These are phyloP conservation scores for Aphaenogaster ashmeadi DNA, from an alignment of 1,140 invertebrate genomes.

Conservation along the genomic window DNA sequence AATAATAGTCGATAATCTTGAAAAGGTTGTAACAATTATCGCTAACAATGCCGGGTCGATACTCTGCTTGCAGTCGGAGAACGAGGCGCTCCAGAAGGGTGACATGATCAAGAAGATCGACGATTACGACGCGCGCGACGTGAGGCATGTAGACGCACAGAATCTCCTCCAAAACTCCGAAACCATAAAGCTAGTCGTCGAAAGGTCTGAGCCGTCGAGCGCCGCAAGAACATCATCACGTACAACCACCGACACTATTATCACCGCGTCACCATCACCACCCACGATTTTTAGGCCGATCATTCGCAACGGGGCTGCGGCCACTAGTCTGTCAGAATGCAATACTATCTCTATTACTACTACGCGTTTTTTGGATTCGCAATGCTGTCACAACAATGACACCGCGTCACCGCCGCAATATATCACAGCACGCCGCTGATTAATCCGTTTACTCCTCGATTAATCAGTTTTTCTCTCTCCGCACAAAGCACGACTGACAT, in stretches of 20 bases:
- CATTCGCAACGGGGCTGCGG: constrained; percentile 80
- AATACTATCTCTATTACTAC: constrained; percentile 70
- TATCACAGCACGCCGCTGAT: constrained; percentile 22
- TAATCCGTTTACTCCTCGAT: constrained; percentile 43
- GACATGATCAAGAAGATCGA: constrained; percentile 96
- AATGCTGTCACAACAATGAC: constrained; percentile 29
- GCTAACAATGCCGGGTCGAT: neutral
- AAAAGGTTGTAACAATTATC: neutral
- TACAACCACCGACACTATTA: constrained; percentile 63
- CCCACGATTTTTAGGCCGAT: constrained; percentile 87
- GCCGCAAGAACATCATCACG: constrained; percentile 73
- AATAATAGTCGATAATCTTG: neutral
- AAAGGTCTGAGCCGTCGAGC: constrained; percentile 87
- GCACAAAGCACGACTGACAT: constrained; percentile 59
- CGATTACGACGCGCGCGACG: constrained; percentile 94
- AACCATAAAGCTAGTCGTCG: constrained; percentile 88
- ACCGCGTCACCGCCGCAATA: constrained; percentile 23
- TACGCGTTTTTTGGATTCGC: constrained; percentile 40
- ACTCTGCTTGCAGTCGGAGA: constrained; percentile 90
- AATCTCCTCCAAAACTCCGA: constrained; percentile 94
- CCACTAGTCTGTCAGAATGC: constrained; percentile 83
- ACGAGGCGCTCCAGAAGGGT: constrained; percentile 93
- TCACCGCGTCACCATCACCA: constrained; percentile 85
- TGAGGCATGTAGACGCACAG: constrained; percentile 96
- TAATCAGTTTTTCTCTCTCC: constrained; percentile 35